A percentile compares a stretch with the other conserved stretches of the same genome.
phyloP scores from a whole-genome alignment of 2,797 vertebrate species.

The Bradypodion pumilum region DNA sequence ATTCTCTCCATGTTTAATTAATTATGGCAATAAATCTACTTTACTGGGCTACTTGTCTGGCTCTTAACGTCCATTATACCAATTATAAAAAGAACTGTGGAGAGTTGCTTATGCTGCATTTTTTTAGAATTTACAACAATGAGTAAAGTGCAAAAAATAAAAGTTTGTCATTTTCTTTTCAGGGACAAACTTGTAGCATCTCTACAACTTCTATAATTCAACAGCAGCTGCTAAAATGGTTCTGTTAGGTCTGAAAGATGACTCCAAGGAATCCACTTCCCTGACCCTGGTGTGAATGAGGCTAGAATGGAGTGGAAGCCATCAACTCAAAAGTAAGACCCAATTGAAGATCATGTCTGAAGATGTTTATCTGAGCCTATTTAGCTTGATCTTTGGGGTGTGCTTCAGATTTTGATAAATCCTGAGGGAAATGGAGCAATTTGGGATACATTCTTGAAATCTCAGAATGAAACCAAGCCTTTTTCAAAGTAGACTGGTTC shows the following conservation, averaged over 20 bases:
- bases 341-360: background rate
- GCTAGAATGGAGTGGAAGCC: no score
- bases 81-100: slow-evolving; percentile 62
- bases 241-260: background rate
- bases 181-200: fast-evolving
- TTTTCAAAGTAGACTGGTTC: background rate
- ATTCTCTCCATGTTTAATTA: slow-evolving; percentile 64
- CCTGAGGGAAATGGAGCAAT: no score
- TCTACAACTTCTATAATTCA: fast-evolving
- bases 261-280: background rate
- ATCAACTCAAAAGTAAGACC: background rate
- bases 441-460: no score
- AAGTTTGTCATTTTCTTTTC: slow-evolving; percentile 45
- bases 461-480: background rate
- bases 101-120: slow-evolving; percentile 55
- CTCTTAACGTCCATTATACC: slow-evolving; percentile 72
- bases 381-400: background rate
- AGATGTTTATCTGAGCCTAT: background rate
- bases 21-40: slow-evolving; percentile 66
- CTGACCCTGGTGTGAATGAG: background rate
- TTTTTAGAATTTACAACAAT: slow-evolving; percentile 57
- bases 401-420: background rate
- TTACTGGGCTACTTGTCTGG: slow-evolving; percentile 50
- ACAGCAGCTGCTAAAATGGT: background rate
- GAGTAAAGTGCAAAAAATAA: slow-evolving; percentile 14